Evolutionary conservation across 2,888 invertebrate genomes (phyloP).

Genomic region (Synergus laeviventris): DNA sequence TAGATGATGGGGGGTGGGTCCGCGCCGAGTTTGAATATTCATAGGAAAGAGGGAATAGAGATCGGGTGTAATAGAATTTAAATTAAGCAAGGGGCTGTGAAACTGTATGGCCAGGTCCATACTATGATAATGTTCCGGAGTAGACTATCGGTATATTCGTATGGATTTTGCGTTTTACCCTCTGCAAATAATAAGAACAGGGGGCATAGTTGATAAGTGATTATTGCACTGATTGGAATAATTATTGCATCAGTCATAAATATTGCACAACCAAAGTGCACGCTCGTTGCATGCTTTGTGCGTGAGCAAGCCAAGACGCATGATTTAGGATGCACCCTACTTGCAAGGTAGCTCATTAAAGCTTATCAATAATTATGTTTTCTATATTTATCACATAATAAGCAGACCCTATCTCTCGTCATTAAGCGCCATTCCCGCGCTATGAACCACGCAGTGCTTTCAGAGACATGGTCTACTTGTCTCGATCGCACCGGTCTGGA

Average conservation of each 20-base stretch:
- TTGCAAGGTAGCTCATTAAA: conserved; percentile 69
- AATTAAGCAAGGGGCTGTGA: conserved; percentile 69
- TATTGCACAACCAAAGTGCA: conserved; percentile 50
- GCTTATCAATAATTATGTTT: conserved; percentile 74
- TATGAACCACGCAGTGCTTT: conserved; percentile 46
- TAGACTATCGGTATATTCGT: conserved; percentile 28
- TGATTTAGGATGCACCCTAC: conserved; percentile 65
- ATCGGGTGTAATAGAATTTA: conserved; percentile 76
- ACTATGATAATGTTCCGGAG: conserved; percentile 33
- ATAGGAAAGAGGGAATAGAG: conserved; percentile 76
- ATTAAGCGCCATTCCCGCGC: conserved; percentile 62
- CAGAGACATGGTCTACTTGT: conserved; percentile 58
- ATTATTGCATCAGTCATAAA: conserved; percentile 10
- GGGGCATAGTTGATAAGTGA: too few species aligned
- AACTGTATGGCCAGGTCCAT: conserved; percentile 39
- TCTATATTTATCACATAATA: conserved; percentile 73
- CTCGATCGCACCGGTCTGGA: conserved; percentile 42
- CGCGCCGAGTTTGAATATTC: conserved; percentile 73
- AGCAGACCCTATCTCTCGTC: conserved; percentile 68
- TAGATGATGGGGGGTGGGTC: conserved; percentile 67
- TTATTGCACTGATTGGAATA: not conserved
- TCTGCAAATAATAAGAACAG: conserved; percentile 21
- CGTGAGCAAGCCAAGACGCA: conserved; percentile 70
- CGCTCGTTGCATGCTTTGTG: conserved; percentile 61
- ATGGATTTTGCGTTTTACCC: conserved; percentile 25